Base-by-base conservation (phyloP, 2,888 invertebrate genomes). In the Schrankia costaestrigalis region DNA sequence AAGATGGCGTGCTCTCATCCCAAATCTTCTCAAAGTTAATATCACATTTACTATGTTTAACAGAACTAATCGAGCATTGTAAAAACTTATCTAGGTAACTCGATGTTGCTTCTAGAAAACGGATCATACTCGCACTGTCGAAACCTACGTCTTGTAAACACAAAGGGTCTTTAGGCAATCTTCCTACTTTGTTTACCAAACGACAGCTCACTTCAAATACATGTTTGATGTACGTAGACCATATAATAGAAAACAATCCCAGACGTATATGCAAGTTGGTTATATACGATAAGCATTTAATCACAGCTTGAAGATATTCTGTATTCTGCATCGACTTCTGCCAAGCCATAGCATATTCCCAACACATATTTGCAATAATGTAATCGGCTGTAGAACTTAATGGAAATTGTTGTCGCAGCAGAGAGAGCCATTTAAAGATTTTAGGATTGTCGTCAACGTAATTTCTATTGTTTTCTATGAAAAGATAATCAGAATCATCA, bases 271-370 rank as follows among this genome's bases (percentile, higher is more conserved):
- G 90, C 15, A 90, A 80, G 72, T 92, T 90, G 9, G 91, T 90
- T 60, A 95, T 91, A 46, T 89, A 85, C 31, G 88, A 86, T 28
- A 96, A 80, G 66, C 94, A 95, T 31, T 83, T 84, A 3, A 96
- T 62, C 0, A 94, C 92, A n/a, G 93, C 91, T 46, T 91, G 89
- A 17, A 97, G 86, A 55, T 91, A 89, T 8, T 90, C 84, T 3
- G 93, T 82, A 45, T 90, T 89, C 25, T 91, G 89, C 41, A 93
- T 89, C 50, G 93, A 91, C 71, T 93, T 95, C 65, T 95, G 94
- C 97, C 97, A 98, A 31, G 91, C 90, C 49, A 94, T 90, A 32
- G 95, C 92, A 70, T 95, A 96, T 73, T 97, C 97, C 97, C 97
- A 97, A 49, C 93, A 92, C 90, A 97, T 93, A 70, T 97, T 96